Evolutionary conservation across 53 echinoderm and acorn worm species (phyloP), one percentile per base, ranked within the genome.

Genomic region (Holothuria leucospilota): DNA sequence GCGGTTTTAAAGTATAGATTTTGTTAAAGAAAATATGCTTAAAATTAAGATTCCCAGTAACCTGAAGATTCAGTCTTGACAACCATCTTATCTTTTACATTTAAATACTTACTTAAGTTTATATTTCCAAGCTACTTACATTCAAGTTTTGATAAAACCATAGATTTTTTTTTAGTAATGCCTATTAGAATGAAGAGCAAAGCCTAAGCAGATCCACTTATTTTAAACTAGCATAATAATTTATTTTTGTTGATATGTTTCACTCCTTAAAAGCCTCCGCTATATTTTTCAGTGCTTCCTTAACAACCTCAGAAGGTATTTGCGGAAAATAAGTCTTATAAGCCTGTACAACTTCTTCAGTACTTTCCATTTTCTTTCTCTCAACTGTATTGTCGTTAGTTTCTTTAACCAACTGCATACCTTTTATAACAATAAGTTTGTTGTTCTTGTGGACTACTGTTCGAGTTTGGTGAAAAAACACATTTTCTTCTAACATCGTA

Each of bases 391-490:
- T 86, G 40, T 59, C 62, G 21, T 86, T 63, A 29, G 8, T 61
- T 60, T 86, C 86, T 14, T 0, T 58, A 20, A 86, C 42, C 34
- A 75, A 24, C 61, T 59, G 20, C 40, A 26, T 73, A 56, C 68
- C 86, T 39, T 73, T 86, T 16, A 86, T 62, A 20, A 70, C 72
- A 34, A 73, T 38, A 39, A 71, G 39, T 42, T 86, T 86, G 21
- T 16, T 6, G 34, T 61, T 25, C 15, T 27, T 12, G 25, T 69
- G 77, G 8, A 41, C 21, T 20, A 86, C 74, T 18, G 62, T 49
- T 77, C 86, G 28, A 11, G 73, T 39, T 27, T 30, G 3, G 0
- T n/a, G 18, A 12, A 86, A 27, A 59, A 86, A 86, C 1, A 26
- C 29, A 27, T 20, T 86, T 26, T 61, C 25, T n/a, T 49, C 58